Conservation (phyloP, 2,797 vertebrate genomes). For the Orientallactaga sibirica region DNA sequence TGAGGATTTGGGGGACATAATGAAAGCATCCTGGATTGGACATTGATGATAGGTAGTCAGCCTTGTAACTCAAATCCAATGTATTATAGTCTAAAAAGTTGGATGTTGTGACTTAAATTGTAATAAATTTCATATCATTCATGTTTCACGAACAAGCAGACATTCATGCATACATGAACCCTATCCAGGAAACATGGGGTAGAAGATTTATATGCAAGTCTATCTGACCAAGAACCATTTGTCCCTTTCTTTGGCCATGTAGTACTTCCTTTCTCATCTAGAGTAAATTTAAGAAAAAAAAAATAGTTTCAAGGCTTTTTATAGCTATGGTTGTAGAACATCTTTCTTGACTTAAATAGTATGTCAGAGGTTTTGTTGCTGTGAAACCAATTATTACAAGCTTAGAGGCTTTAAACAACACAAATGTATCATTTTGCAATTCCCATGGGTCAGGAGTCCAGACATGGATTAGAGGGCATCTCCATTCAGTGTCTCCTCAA, state of each 20-base stretch:
- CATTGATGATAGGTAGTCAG: background rate
- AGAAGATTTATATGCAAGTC: background rate
- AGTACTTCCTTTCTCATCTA: background rate
- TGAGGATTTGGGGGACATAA: background rate
- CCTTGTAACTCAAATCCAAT: background rate
- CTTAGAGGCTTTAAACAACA: background rate
- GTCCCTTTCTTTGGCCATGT: background rate
- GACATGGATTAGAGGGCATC: background rate
- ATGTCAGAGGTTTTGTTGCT: background rate
- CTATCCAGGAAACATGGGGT: background rate
- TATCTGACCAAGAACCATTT: background rate
- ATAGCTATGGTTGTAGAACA: slow-evolving; percentile 40
- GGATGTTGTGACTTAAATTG: background rate
- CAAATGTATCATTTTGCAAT: background rate
- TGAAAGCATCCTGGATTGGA: slow-evolving; percentile 21
- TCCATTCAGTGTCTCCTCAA: background rate
- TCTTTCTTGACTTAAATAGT: slow-evolving; percentile 42
- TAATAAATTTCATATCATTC: background rate
- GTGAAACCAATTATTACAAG: slow-evolving; percentile 5
- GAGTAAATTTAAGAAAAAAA: slow-evolving; percentile 22
- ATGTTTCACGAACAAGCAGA: background rate
- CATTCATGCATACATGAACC: background rate
- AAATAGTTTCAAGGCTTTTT: slow-evolving; percentile 14
- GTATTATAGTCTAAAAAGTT: background rate
- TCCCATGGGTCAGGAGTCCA: background rate